Base-by-base conservation (phyloP, 2,113 vertebrate species). In the Sminthopsis crassicaudata region DNA sequence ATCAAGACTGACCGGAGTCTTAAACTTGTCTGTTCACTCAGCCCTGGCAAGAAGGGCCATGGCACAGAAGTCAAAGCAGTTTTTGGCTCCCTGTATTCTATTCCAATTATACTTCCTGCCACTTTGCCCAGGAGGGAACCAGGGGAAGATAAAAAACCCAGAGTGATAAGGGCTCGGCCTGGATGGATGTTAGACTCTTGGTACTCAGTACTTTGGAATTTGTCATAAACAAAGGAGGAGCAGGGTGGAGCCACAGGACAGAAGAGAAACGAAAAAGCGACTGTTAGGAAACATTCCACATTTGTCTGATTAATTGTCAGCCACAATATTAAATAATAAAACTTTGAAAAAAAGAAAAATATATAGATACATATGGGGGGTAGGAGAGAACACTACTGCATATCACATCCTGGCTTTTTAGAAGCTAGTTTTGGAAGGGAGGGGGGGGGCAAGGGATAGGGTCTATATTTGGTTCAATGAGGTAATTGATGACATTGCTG, bases 371-470 rank as follows among this genome's bases (percentile, higher is more conserved):
- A 42, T 19, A 23, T 16, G 19, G 19, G 19, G 53, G 53, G 53
- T 76, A n/a, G 36, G 14, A 36, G 25, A 9, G 25, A 67, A 67
- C 30, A 22, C 67, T 84, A 42, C 5, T 42, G 7, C 23, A 42
- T 16, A 42, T 5, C 67, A 42, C 7, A 2, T n/a, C n/a, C 67
- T 8, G 67, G 36, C 67, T 84, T 84, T 22, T 7, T 6, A 42
- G 16, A 84, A 84, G 67, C n/a, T 84, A 42, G 67, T 42, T 42
- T 84, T 42, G 48, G 48, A 25, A n/a, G 53, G 42, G 50, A 42
- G 60, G 89, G 0, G 0, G 0, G 7, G 16, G 19, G 5, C 19
- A 8, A 84, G n/a, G 67, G 19, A 84, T 84, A 19, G 23, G 42
- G 67, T 19, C 67, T 84, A 42, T n/a, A 84, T 84, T 42, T 84